Evolutionary conservation across 2,888 invertebrate species (phyloP).

Genomic region (Leptopilina drosophilae): DNA sequence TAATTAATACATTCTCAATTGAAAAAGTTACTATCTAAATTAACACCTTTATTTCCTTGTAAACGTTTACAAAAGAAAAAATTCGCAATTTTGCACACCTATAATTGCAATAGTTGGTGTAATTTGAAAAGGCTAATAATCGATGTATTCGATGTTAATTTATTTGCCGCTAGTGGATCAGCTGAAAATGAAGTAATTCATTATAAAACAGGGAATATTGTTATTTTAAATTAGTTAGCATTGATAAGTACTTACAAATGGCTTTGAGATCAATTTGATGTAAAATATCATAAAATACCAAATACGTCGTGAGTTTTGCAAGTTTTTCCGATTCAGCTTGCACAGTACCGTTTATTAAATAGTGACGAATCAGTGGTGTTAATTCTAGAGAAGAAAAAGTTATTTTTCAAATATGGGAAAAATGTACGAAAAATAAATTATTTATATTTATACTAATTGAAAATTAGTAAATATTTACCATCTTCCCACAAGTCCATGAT

Average conservation of each 20-base stretch:
- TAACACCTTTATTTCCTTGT: too few species aligned
- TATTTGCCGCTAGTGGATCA: constrained; percentile 58
- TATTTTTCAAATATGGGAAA: background rate
- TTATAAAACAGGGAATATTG: background rate
- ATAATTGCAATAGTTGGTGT: constrained; percentile 61
- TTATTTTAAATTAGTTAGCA: background rate
- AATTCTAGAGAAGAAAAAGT: constrained; percentile 69
- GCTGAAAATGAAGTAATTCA: constrained; percentile 58
- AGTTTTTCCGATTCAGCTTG: constrained; percentile 73
- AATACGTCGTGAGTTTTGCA: constrained; percentile 78
- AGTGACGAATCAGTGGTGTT: constrained; percentile 77
- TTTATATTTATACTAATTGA: background rate
- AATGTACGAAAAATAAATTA: background rate
- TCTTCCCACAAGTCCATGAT: constrained; percentile 81
- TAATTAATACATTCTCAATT: background rate
- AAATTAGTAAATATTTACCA: constrained; percentile 63
- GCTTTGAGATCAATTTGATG: constrained; percentile 71
- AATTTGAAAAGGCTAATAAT: constrained; percentile 64
- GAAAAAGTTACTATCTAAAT: background rate
- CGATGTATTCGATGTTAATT: constrained; percentile 55
- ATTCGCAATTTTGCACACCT: background rate
- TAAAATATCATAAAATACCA: constrained; percentile 81
- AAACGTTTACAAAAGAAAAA: too few species aligned
- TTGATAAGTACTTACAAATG: constrained; percentile 61
- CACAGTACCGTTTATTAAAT: constrained; percentile 77